Conservation (phyloP, 2,888 invertebrate species). For the Plusia festucae region DNA sequence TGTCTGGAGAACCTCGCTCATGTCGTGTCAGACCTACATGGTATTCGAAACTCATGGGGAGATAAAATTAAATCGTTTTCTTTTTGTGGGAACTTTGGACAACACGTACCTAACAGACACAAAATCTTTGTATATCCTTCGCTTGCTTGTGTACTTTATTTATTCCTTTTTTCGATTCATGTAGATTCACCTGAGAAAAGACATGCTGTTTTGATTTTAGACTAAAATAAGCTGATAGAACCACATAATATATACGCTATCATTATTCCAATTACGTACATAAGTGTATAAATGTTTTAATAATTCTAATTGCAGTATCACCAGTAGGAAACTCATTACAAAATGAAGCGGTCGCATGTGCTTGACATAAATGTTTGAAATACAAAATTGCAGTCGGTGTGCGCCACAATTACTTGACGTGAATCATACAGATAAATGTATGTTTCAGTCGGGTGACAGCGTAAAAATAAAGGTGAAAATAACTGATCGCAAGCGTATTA, state of each 20-base stretch:
- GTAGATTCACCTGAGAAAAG: background rate
- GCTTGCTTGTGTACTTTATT: background rate
- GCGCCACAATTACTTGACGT: constrained; percentile 52
- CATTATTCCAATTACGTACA: no score
- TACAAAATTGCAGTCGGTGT: constrained; percentile 41
- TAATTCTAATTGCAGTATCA: constrained; percentile 17
- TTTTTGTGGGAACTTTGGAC: constrained; percentile 5
- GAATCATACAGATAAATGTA: constrained; percentile 64
- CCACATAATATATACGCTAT: no score
- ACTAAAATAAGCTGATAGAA: no score
- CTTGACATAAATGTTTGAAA: constrained; percentile 53
- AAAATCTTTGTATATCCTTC: background rate
- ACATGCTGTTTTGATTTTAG: background rate
- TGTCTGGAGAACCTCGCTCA: constrained; percentile 57
- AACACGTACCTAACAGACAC: constrained; percentile 20
- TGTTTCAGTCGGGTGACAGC: constrained; percentile 67
- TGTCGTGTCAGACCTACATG: constrained; percentile 60
- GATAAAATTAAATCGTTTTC: constrained; percentile 6
- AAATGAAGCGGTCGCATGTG: constrained; percentile 43
- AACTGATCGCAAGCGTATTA: constrained; percentile 70
- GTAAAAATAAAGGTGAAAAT: constrained; percentile 74
- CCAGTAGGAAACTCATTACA: constrained; percentile 27
- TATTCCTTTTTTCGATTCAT: background rate
- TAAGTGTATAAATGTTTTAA: constrained; percentile 2
- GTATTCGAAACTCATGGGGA: constrained; percentile 37